Percentiles rank a stretch among this genome's conserved stretches.
Evolutionary conservation across 1,140 invertebrate species (phyloP).

Genomic region (Drosophila persimilis): DNA sequence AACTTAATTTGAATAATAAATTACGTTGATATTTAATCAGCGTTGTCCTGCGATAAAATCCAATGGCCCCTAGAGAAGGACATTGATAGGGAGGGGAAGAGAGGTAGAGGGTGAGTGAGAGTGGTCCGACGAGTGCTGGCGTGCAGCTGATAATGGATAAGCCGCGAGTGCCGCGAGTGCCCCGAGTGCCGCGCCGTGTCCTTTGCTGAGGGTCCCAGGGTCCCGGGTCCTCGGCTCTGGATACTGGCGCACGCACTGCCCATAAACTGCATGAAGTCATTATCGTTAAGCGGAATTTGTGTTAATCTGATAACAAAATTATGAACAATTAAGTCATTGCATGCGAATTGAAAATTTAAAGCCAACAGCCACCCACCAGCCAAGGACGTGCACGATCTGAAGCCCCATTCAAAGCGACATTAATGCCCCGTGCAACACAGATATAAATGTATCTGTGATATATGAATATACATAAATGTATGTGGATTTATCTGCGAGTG

Average conservation of each 20-base stretch:
- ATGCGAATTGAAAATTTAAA: slow-evolving; percentile 80
- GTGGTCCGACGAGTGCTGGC: slow-evolving; percentile 30
- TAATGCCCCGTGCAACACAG: slow-evolving; percentile 20
- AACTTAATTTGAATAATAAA: slow-evolving; percentile 82
- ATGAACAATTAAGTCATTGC: slow-evolving; percentile 81
- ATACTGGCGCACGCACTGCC: slow-evolving; percentile 58
- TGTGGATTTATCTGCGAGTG: slow-evolving; percentile 26
- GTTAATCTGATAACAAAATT: slow-evolving; percentile 82
- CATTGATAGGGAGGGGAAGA: slow-evolving; percentile 4
- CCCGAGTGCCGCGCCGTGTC: slow-evolving; percentile 9
- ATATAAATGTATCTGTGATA: too few relatives aligned
- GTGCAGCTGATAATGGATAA: slow-evolving; percentile 73
- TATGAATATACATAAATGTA: slow-evolving; percentile 20
- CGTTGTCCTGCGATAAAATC: slow-evolving; percentile 70
- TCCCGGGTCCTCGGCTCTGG: slow-evolving; percentile 9
- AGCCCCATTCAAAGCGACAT: slow-evolving; percentile 34
- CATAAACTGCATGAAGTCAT: slow-evolving; percentile 81
- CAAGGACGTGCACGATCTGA: slow-evolving; percentile 46
- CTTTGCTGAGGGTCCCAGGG: slow-evolving; percentile 4
- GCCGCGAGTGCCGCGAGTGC: slow-evolving; percentile 40
- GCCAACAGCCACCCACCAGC: slow-evolving; percentile 16
- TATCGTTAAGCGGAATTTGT: slow-evolving; percentile 81
- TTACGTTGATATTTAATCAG: slow-evolving; percentile 80
- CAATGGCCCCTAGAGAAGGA: slow-evolving; percentile 58
- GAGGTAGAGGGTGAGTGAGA: neutral